Percentiles rank a stretch among this genome's conserved stretches.
These are phyloP conservation scores for Leptopilina clavipes DNA, from an alignment of 1,140 invertebrate genomes.

Conservation along the genomic window DNA sequence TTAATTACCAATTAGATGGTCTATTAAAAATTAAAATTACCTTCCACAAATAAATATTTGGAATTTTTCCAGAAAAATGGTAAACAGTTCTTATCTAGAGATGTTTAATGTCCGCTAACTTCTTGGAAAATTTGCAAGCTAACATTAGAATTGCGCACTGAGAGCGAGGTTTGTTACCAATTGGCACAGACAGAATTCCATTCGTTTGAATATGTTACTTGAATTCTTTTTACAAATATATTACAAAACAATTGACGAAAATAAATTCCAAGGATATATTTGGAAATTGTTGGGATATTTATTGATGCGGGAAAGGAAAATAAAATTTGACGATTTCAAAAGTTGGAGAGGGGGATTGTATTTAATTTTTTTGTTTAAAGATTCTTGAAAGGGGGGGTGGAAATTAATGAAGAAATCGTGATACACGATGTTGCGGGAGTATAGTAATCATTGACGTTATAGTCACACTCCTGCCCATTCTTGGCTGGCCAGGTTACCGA, in stretches of 20 bases:
- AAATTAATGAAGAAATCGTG: not conserved
- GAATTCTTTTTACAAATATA: not conserved
- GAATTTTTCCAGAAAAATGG: not conserved
- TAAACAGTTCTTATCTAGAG: not conserved
- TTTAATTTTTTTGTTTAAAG: not conserved
- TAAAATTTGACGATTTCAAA: too few relatives aligned
- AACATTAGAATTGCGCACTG: conserved; percentile 9
- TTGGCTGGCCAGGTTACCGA: conserved; percentile 73
- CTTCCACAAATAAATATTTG: not conserved
- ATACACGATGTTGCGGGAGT: not conserved
- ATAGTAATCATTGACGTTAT: conserved; percentile 58
- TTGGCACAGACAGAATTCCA: conserved; percentile 12
- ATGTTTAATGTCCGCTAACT: not conserved
- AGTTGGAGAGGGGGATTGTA: too few relatives aligned
- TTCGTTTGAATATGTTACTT: not conserved
- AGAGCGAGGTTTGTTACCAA: not conserved
- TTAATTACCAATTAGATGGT: too few relatives aligned
- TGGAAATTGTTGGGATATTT: too few relatives aligned
- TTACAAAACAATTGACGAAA: conserved; percentile 1
- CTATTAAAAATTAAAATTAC: too few relatives aligned
- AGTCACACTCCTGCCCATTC: conserved; percentile 72
- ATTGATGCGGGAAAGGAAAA: too few relatives aligned
- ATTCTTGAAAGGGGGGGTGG: too few relatives aligned
- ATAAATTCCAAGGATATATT: too few relatives aligned
- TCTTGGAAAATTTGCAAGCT: conserved; percentile 17